A percentile compares a stretch with the other conserved stretches of the same genome.
Conservation (phyloP, 2,113 vertebrate genomes). For the Eptesicus fuscus region DNA sequence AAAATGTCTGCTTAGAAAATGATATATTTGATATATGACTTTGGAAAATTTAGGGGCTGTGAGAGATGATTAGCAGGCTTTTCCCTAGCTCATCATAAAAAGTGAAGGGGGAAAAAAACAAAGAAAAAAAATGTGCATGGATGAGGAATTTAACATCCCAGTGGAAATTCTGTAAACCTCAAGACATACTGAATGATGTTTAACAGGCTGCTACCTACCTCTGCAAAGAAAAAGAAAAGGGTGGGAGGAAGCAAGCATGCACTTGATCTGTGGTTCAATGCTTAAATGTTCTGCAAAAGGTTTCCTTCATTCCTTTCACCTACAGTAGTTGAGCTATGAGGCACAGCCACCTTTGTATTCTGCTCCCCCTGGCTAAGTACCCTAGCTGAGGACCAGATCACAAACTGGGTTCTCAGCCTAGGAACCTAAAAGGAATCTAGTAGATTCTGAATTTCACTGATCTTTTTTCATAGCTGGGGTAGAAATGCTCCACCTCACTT, state of each 20-base stretch:
- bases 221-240: background rate
- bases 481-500: background rate
- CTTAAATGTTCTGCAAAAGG: background rate
- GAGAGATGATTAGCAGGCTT: slow-evolving; percentile 61
- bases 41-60: slow-evolving; percentile 62
- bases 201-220: background rate
- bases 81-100: slow-evolving; percentile 41
- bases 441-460: background rate
- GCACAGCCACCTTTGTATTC: fast-evolving
- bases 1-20: slow-evolving; percentile 40
- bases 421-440: background rate
- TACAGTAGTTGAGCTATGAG: background rate
- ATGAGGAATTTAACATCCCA: slow-evolving; percentile 51
- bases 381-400: background rate
- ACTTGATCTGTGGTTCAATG: background rate
- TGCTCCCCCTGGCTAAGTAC: background rate
- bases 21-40: slow-evolving; percentile 50
- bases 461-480: background rate
- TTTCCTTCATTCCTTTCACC: background rate
- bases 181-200: slow-evolving; percentile 20
- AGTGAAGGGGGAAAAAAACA: background rate
- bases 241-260: background rate
- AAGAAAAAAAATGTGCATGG: background rate
- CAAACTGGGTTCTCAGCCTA: background rate
- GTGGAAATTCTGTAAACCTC: slow-evolving; percentile 54